These are phyloP conservation scores for Hycleus phaleratus DNA, from an alignment of 1,140 invertebrate genomes.

Conservation along the genomic window DNA sequence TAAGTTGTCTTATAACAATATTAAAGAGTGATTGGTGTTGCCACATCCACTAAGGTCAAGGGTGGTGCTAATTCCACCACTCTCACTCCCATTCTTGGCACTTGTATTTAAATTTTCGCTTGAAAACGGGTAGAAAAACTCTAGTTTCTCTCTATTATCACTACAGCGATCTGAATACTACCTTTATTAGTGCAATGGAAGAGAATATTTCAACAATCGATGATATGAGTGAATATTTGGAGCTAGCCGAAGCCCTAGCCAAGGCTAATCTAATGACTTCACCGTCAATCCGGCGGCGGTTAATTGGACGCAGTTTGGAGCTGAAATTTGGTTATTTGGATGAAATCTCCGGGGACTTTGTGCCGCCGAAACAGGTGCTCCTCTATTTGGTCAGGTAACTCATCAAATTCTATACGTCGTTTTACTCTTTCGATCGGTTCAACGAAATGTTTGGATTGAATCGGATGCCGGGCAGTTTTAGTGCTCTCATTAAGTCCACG, in stretches of 20 bases:
- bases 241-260: constrained; percentile 51
- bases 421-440: too few species aligned
- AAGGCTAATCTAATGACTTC: constrained; percentile 50
- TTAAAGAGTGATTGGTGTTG: not conserved
- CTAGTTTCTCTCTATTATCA: too few species aligned
- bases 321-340: constrained; percentile 40
- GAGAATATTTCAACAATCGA: too few species aligned
- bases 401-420: too few species aligned
- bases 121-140: too few species aligned
- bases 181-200: too few species aligned
- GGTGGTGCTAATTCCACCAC: constrained; percentile 4
- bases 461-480: too few species aligned
- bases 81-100: not conserved
- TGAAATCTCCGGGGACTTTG: constrained; percentile 40
- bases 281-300: constrained; percentile 45
- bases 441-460: too few species aligned
- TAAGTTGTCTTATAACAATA: not conserved
- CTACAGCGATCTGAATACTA: too few species aligned
- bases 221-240: constrained; percentile 44
- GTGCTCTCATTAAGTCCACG: too few species aligned
- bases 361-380: constrained; percentile 53
- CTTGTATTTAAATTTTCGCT: too few species aligned
- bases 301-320: constrained; percentile 46
- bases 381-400: constrained; percentile 57
- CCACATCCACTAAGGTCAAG: constrained; percentile 9